Evolutionary conservation across 2,888 invertebrate species (phyloP), one percentile per base, ranked within the genome.

Genomic region (Andrena hattorfiana): DNA sequence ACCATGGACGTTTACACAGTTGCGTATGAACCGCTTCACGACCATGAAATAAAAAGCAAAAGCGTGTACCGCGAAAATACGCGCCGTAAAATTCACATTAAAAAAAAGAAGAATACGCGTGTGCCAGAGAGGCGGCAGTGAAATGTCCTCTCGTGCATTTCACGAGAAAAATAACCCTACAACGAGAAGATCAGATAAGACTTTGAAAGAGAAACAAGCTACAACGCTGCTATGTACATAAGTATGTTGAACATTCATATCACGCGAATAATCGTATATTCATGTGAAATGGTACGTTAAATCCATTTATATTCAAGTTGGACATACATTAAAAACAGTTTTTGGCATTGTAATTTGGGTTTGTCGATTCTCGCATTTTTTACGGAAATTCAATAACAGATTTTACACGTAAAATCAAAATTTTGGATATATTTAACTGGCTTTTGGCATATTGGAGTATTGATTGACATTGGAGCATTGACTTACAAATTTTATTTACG

Each of bases 1-100:
- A 16, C 68, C 49, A 32, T 51, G 56, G 35, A 56, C 56, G 62
- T 73, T 77, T 32, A 28, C 59, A 67, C 26, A 64, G 64, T 42
- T 70, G 66, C 81, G 78, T 81, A 78, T 81, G 82, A 89, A 87
- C 84, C 84, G 64, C 66, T 73, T 82, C 66, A 71, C 80, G 74
- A 72, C 79, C 74, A 79, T 80, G 81, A 79, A 87, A 89, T 86
- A 89, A 87, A 89, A 85, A 89, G 88, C 85, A 86, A 86, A 89
- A 88, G 83, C 87, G 69, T 89, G 85, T 83, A 85, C 77, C 85
- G 80, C 76, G 80, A 85, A 86, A 89, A 89, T 83, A 77, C 67
- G 70, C 42, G 68, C 28, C 73, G 81, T 87, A 88, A 87, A 84
- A 83, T 83, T 72, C 80, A 35, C 72, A 84, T 85, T 85, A 82